phyloP scores from a whole-genome alignment of 2,888 invertebrate species.

The Eurois occulta region DNA sequence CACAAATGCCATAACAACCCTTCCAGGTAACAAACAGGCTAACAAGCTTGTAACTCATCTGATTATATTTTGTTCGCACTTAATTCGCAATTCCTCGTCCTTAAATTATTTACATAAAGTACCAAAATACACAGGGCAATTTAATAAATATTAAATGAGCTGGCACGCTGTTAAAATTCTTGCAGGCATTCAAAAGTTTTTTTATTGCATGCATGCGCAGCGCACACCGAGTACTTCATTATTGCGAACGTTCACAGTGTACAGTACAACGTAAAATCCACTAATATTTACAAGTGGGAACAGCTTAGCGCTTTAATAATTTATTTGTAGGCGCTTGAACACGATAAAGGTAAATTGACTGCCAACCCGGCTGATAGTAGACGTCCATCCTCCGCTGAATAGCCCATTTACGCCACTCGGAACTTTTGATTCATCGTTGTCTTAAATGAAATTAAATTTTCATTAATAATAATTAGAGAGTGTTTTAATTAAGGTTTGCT shows the following conservation, averaged over 20 bases:
- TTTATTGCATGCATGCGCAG: conserved; percentile 60
- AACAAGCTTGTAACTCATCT: conserved; percentile 41
- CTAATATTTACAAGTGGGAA: conserved; percentile 47
- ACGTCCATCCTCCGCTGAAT: conserved; percentile 23
- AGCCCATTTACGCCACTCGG: conserved; percentile 29
- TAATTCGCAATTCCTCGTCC: conserved; percentile 9
- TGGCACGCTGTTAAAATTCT: conserved; percentile 49
- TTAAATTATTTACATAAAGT: conserved; percentile 41
- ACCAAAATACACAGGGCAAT: conserved; percentile 45
- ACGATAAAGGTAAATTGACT: conserved; percentile 52
- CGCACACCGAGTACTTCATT: conserved; percentile 47
- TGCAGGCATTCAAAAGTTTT: conserved; percentile 47
- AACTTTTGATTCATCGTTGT: conserved; percentile 20
- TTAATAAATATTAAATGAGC: conserved; percentile 61
- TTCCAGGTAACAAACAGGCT: conserved; percentile 28
- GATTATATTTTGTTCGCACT: conserved; percentile 35
- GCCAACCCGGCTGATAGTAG: conserved; percentile 17
- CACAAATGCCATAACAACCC: conserved; percentile 42
- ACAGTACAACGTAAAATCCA: conserved; percentile 28
- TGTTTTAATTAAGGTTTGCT: not conserved
- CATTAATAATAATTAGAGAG: not conserved
- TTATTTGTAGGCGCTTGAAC: conserved; percentile 35
- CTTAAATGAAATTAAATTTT: conserved; percentile 12
- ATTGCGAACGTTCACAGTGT: conserved; percentile 29
- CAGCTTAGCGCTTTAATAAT: conserved; percentile 44